These are phyloP conservation scores for Drosophila oshimai DNA, from an alignment of 1,140 invertebrate genomes.

Conservation along the genomic window DNA sequence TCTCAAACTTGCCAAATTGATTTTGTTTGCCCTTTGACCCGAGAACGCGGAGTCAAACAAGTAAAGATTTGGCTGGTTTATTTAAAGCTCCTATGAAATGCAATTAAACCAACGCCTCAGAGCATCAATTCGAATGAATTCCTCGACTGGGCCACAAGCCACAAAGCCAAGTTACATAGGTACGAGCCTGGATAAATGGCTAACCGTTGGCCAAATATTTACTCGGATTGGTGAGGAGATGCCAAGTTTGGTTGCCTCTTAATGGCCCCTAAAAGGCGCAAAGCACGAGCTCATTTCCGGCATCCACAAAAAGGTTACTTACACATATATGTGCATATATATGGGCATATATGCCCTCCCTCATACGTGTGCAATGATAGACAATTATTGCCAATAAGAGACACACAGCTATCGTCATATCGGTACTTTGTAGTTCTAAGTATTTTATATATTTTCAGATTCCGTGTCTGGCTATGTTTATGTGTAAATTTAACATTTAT, in stretches of 20 bases:
- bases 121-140: background rate
- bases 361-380: conserved; percentile 77
- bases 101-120: conserved; percentile 53
- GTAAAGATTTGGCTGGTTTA: conserved; percentile 51
- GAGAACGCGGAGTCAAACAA: conserved; percentile 51
- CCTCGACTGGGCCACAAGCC: conserved; percentile 22
- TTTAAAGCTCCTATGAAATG: conserved; percentile 69
- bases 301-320: no score
- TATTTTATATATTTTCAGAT: conserved; percentile 14
- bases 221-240: conserved; percentile 17
- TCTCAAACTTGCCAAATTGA: conserved; percentile 44
- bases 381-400: conserved; percentile 79
- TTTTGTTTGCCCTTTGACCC: conserved; percentile 44
- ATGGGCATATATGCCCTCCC: conserved; percentile 3
- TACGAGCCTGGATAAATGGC: conserved; percentile 41
- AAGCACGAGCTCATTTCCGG: conserved; percentile 73
- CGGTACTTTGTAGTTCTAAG: background rate
- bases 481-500: conserved; percentile 52
- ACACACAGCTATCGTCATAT: conserved; percentile 68
- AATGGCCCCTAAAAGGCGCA: conserved; percentile 73
- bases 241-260: conserved; percentile 25
- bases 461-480: conserved; percentile 19
- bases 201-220: conserved; percentile 70
- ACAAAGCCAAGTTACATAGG: conserved; percentile 45
- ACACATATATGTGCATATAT: no score